phyloP scores from a whole-genome alignment of 2,797 vertebrate species.

The Geotrypetes seraphini region DNA sequence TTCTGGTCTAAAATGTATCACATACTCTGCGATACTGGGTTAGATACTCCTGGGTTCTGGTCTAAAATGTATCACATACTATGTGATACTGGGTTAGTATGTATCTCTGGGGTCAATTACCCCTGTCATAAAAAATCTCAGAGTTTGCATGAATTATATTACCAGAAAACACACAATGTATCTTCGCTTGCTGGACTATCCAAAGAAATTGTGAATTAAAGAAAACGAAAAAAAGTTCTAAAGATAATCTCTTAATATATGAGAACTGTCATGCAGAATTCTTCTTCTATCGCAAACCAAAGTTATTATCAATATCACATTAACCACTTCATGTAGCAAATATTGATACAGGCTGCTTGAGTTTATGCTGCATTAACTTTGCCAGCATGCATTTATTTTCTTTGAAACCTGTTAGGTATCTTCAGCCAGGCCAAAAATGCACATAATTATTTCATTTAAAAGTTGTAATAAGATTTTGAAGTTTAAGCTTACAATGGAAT shows the following conservation, averaged over 20 bases:
- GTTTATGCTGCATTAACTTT: slow-evolving; percentile 41
- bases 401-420: slow-evolving; percentile 29
- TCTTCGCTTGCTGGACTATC: too few species aligned
- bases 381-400: slow-evolving; percentile 35
- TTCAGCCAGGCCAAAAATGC: slow-evolving; percentile 30
- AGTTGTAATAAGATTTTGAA: slow-evolving; percentile 14
- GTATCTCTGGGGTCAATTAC: too few species aligned
- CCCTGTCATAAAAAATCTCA: slow-evolving; percentile 18
- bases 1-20: too few species aligned
- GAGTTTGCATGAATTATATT: slow-evolving; percentile 30
- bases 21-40: too few species aligned
- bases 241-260: too few species aligned
- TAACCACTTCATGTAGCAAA: slow-evolving; percentile 20
- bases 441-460: slow-evolving; percentile 28
- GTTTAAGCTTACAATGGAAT: too few species aligned
- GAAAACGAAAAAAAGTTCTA: too few species aligned
- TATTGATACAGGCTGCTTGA: slow-evolving; percentile 23
- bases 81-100: slow-evolving; percentile 26
- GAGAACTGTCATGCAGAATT: slow-evolving; percentile 7
- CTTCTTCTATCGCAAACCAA: slow-evolving; percentile 31
- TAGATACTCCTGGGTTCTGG: too few species aligned
- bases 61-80: background rate
- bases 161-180: slow-evolving; percentile 15
- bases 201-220: too few species aligned
- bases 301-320: slow-evolving; percentile 25